Evolutionary conservation across 2,113 vertebrate genomes (phyloP).

Genomic region (Prunella fulvescens): DNA sequence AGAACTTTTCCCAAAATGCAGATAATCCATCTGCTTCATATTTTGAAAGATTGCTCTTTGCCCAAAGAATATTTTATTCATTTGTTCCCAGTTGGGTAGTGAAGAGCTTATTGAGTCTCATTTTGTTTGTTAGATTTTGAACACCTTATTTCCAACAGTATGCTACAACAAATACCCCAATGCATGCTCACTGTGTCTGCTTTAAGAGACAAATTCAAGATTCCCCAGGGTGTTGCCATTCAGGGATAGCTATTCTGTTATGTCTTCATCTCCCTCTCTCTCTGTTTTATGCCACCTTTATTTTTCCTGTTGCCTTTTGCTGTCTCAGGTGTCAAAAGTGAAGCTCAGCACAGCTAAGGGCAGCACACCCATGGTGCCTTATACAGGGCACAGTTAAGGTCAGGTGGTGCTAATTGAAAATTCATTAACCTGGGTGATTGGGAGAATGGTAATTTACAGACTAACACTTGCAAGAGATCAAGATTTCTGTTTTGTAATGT

Average conservation of each 20-base stretch:
- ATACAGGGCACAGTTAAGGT: conserved; percentile 88
- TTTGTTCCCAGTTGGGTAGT: not conserved
- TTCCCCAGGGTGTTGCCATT: not conserved
- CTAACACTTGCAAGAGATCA: conserved; percentile 69
- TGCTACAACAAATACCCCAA: not conserved
- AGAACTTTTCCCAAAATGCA: not conserved
- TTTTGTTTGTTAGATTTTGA: not conserved
- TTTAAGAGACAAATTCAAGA: not conserved
- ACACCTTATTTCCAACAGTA: not conserved
- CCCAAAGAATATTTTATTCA: not conserved
- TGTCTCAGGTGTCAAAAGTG: conserved; percentile 82
- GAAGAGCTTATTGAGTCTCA: not conserved
- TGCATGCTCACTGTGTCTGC: not conserved
- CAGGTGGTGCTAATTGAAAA: conserved; percentile 76
- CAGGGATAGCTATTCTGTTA: not conserved
- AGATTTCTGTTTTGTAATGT: conserved; percentile 20
- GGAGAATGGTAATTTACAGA: conserved; percentile 65
- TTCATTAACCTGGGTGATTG: conserved; percentile 72
- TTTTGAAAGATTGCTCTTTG: not conserved
- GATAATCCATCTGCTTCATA: not conserved
- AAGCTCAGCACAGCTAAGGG: conserved; percentile 78
- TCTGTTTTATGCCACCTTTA: conserved; percentile 64
- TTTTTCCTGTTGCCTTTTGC: conserved; percentile 78
- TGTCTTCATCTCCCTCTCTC: conserved; percentile 33
- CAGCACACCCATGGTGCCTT: conserved; percentile 77